Conservation (phyloP, 2,797 vertebrate species). For the Tenualosa thibaudeaui region DNA sequence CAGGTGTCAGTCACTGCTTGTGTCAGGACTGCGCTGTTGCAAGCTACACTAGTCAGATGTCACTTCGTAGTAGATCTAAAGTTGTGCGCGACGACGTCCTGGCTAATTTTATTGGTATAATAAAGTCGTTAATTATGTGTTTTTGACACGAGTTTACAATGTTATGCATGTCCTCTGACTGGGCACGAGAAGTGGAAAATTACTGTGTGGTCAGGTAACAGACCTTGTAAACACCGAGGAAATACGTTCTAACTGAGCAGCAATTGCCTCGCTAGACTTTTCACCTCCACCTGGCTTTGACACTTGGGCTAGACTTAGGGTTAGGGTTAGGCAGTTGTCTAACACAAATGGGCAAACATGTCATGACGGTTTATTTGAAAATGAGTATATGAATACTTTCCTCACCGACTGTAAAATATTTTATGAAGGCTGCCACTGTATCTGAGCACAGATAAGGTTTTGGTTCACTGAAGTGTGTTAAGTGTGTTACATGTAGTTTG, state of each 20-base stretch:
- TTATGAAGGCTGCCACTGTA: neutral
- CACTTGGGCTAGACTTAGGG: neutral
- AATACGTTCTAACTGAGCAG: neutral
- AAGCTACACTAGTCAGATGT: neutral
- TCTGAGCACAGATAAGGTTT: neutral
- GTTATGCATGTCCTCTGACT: neutral
- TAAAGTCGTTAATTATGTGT: neutral
- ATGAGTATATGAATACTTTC: neutral
- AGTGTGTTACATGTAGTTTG: neutral
- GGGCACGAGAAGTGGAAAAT: conserved; percentile 40
- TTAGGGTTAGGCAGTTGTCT: neutral
- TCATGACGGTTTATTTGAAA: neutral
- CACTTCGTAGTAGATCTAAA: neutral
- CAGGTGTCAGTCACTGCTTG: neutral
- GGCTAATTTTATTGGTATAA: neutral
- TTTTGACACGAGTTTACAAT: neutral
- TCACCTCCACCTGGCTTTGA: conserved; percentile 10
- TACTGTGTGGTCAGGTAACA: conserved; percentile 25
- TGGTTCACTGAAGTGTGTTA: neutral
- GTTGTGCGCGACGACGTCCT: neutral
- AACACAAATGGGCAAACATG: neutral
- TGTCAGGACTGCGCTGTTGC: neutral
- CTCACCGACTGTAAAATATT: neutral
- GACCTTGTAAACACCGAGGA: conserved; percentile 31
- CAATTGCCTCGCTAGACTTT: neutral